Base-by-base conservation (phyloP, 2,888 invertebrate genomes). In the Hydrotaea cyrtoneurina region DNA sequence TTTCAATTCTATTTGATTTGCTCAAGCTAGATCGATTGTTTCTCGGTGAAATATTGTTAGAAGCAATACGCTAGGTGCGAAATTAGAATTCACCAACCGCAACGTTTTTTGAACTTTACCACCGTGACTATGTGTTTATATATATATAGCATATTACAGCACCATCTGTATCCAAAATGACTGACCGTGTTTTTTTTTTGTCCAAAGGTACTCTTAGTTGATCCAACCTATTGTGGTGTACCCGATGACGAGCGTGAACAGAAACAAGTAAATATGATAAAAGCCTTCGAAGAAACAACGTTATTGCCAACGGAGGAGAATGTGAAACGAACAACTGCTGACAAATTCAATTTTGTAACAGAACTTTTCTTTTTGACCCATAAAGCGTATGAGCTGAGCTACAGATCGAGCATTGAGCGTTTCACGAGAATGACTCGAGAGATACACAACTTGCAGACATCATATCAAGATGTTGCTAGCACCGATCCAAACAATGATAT, bases 321-420 rank as follows among this genome's bases (percentile, higher is more conserved):
- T 23, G 94, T 94, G 76, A 92, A 91, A 55, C 92, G 95, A 15
- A 92, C 94, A 1, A 94, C 94, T 0, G 93, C 93, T 0, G 93
- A 94, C 0, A 93, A 93, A 19, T 97, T 95, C 89, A 96, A 95
- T 90, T 98, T 98, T 91, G 95, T 97, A 15, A 98, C 97, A 0
- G 98, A 98, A 91, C 96, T 97, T 89, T 98, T 98, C 92, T 98
- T 95, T 92, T 94, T 98, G 94, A 96, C 97, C 0, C 98, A 98
- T 91, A 95, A 96, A 89, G 95, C 97, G 72, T 94, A 98, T 76
- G 96, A 97, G 91, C 93, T 98, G 75, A 95, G 96, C 26, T 94
- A 95, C 83, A 93, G 95, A 4, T 95, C 96, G 3, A 94, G 95
- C 69, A 94, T 95, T 0, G 96, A 96, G 87, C 95, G 95, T 87